Percentiles rank a stretch among this genome's conserved stretches.
phyloP scores from a whole-genome alignment of 2,888 invertebrate species.

The Himalopsyche japonica region DNA sequence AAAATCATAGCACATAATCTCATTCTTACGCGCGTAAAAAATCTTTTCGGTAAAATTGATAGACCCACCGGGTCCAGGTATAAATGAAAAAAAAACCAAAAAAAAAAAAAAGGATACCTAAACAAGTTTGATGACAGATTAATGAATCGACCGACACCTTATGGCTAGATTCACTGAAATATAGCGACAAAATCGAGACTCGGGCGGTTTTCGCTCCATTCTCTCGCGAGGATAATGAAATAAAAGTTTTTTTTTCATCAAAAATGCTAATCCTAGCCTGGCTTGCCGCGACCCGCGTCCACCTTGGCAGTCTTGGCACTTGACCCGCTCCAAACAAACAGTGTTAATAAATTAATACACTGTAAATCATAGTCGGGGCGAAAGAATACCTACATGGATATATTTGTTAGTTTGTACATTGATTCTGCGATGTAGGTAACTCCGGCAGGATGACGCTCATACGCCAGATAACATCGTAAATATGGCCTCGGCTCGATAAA shows the following conservation, averaged over 20 bases:
- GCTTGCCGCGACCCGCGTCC: constrained; percentile 33
- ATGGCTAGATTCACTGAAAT: background rate
- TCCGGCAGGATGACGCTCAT: constrained; percentile 53
- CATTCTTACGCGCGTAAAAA: background rate
- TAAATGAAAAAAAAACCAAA: background rate
- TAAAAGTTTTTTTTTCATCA: constrained; percentile 15
- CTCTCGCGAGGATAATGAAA: background rate
- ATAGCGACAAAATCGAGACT: background rate
- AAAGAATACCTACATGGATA: constrained; percentile 20
- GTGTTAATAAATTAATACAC: constrained; percentile 6
- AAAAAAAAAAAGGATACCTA: background rate
- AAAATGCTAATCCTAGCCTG: constrained; percentile 35
- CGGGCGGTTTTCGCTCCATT: background rate
- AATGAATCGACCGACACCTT: background rate
- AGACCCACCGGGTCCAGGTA: background rate
- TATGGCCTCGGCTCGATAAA: constrained; percentile 59
- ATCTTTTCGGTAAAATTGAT: background rate
- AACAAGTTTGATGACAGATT: background rate
- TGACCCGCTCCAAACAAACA: constrained; percentile 32
- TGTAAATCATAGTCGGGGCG: background rate
- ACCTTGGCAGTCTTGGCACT: constrained; percentile 39
- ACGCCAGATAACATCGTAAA: constrained; percentile 66
- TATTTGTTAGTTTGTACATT: background rate
- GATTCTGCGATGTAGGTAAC: constrained; percentile 10
- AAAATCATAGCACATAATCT: background rate